phyloP scores from a whole-genome alignment of 30 jellyfish, hydroid and myxozoan genomes.

The Turritopsis dohrnii region DNA sequence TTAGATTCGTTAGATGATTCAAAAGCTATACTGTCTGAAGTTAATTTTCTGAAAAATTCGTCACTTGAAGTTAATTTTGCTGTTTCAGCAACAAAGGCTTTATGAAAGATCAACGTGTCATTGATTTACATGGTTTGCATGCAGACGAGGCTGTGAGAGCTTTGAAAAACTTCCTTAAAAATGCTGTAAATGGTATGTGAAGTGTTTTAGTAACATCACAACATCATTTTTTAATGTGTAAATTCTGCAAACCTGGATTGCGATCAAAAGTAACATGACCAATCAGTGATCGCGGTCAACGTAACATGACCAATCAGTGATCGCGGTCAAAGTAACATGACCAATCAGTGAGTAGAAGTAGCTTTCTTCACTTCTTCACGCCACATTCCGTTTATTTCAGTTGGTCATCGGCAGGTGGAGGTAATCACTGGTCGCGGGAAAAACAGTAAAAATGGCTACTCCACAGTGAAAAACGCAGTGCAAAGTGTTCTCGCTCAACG shows the following conservation, averaged over 20 bases:
- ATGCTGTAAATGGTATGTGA: constrained; percentile 16
- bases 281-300: no score
- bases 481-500: constrained; percentile 26
- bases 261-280: no score
- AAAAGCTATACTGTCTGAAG: not conserved
- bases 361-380: not conserved
- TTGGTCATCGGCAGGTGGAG: constrained; percentile 30
- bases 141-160: constrained; percentile 26
- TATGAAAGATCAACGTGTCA: constrained; percentile 18
- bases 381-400: constrained; percentile 37
- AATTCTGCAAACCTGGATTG: no score
- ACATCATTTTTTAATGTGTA: no score
- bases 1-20: not conserved
- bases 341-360: no score
- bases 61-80: not conserved
- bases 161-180: constrained; percentile 1
- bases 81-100: constrained; percentile 13
- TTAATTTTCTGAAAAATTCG: not conserved
- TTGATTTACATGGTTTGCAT: constrained; percentile 40
- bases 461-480: constrained; percentile 52
- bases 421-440: constrained; percentile 85
- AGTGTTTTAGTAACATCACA: no score
- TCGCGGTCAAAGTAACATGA: no score
- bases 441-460: constrained; percentile 60
- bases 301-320: no score